Evolutionary conservation across 2,888 invertebrate species (phyloP).

Genomic region (Tipula unca): DNA sequence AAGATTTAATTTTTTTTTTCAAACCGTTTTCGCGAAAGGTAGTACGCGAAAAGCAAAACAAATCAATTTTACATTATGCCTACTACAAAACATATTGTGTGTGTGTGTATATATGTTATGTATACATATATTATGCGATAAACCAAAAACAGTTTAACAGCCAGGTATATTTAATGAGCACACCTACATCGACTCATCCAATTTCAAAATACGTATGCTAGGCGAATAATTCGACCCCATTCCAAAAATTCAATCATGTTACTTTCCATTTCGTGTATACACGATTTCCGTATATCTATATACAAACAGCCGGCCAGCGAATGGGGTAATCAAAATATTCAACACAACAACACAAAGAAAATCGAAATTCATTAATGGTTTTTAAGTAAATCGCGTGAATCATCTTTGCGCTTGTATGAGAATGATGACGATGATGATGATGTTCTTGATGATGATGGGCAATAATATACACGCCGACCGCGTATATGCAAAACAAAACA

Average conservation of each 20-base stretch:
- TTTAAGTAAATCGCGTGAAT: conserved; percentile 9
- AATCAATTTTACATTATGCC: background rate
- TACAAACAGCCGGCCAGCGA: background rate
- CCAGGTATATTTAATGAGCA: background rate
- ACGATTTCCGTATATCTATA: background rate
- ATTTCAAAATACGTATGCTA: background rate
- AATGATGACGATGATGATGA: background rate
- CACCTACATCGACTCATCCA: background rate
- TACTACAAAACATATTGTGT: background rate
- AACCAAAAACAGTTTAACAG: background rate
- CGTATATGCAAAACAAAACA: background rate
- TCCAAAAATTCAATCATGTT: background rate
- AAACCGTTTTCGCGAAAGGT: background rate
- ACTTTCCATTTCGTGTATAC: background rate
- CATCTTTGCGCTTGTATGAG: background rate
- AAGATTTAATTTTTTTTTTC: background rate
- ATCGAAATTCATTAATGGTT: background rate
- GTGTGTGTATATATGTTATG: no score
- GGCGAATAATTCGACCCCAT: background rate
- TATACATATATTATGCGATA: background rate
- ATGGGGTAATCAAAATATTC: background rate
- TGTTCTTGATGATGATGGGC: background rate
- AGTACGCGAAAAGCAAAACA: background rate
- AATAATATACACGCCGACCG: background rate
- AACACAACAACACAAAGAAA: background rate